These are phyloP conservation scores for Euproctis similis DNA, from an alignment of 2,888 invertebrate species.

Conservation along the genomic window DNA sequence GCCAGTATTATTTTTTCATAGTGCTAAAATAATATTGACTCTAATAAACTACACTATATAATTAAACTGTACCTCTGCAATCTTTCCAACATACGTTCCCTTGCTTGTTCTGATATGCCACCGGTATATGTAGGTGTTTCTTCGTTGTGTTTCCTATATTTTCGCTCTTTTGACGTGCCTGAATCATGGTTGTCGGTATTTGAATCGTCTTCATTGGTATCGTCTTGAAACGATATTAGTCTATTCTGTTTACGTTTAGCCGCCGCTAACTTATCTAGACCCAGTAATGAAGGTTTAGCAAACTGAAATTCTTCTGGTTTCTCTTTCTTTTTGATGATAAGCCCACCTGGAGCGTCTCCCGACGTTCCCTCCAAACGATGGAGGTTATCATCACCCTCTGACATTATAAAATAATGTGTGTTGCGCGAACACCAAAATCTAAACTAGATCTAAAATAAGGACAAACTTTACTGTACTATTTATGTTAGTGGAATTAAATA, in stretches of 20 bases:
- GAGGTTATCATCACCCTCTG: constrained; percentile 74
- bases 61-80: constrained; percentile 68
- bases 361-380: constrained; percentile 84
- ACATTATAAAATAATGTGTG: constrained; percentile 30
- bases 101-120: constrained; percentile 88
- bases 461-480: too few species aligned
- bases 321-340: constrained; percentile 80
- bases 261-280: constrained; percentile 90
- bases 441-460: constrained; percentile 8
- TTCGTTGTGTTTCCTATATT: constrained; percentile 85
- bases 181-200: constrained; percentile 32
- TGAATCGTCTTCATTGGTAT: constrained; percentile 42
- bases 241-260: constrained; percentile 81
- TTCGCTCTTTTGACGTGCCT: constrained; percentile 59
- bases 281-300: constrained; percentile 85
- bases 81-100: constrained; percentile 82
- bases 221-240: constrained; percentile 79
- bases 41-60: too few species aligned
- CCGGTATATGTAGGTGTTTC: constrained; percentile 97
- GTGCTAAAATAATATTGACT: too few species aligned
- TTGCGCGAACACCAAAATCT: constrained; percentile 9
- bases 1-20: too few species aligned
- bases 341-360: constrained; percentile 80
- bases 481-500: too few species aligned
- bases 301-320: constrained; percentile 81